A percentile compares a stretch with the other conserved stretches of the same genome.
These are phyloP conservation scores for Latrodectus hesperus DNA, from an alignment of 2,888 invertebrate genomes.

Conservation along the genomic window DNA sequence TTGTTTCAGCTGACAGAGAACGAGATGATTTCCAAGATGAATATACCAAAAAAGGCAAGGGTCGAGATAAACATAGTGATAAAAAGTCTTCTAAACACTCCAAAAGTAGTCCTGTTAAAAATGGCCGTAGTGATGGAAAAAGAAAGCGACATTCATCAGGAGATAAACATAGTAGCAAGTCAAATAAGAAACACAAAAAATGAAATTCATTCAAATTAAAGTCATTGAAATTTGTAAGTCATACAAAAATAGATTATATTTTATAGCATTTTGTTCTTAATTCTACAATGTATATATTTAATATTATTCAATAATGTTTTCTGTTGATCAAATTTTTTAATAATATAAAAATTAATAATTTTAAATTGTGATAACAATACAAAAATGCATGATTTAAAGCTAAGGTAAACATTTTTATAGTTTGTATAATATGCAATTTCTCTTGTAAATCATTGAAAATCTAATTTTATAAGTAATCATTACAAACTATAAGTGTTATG, in stretches of 20 bases:
- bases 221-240: background rate
- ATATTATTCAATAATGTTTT: background rate
- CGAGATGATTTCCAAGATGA: conserved; percentile 77
- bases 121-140: conserved; percentile 37
- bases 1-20: conserved; percentile 83
- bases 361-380: background rate
- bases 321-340: background rate
- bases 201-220: conserved; percentile 15
- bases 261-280: background rate
- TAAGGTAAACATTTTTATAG: too few relatives aligned
- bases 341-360: background rate
- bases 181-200: conserved; percentile 54
- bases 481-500: too few relatives aligned
- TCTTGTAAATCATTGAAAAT: too few relatives aligned
- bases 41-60: conserved; percentile 66
- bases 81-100: conserved; percentile 1
- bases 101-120: conserved; percentile 56
- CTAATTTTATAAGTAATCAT: too few relatives aligned
- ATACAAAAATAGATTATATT: background rate
- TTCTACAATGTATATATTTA: background rate
- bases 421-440: too few relatives aligned
- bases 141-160: conserved; percentile 47
- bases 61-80: background rate
- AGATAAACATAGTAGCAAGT: conserved; percentile 7
- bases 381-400: too few relatives aligned